Evolutionary conservation across 2,113 vertebrate genomes (phyloP).

Genomic region (Colinus virginianus): DNA sequence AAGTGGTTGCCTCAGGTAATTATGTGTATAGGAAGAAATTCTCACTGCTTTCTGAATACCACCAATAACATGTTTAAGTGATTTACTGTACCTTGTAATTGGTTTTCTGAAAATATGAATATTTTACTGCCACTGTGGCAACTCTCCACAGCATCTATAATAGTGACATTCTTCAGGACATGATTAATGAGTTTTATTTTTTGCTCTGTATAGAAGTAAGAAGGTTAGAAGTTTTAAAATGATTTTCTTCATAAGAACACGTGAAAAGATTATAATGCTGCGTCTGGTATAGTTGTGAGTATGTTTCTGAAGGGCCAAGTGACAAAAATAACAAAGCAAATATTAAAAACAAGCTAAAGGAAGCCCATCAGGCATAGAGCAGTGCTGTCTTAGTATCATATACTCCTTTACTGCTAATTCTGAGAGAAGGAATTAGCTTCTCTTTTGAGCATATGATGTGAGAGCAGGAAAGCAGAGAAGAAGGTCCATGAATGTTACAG

Average conservation of each 20-base stretch:
- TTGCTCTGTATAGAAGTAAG: conserved; percentile 52
- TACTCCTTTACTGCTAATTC: background rate
- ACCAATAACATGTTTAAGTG: conserved; percentile 57
- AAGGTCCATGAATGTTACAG: background rate
- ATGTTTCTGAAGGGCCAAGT: background rate
- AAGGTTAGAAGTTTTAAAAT: conserved; percentile 56
- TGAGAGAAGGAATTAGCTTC: background rate
- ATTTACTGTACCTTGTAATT: conserved; percentile 74
- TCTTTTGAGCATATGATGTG: background rate
- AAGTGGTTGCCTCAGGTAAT: conserved; percentile 62
- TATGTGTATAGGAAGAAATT: conserved; percentile 55
- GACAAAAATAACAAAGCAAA: background rate
- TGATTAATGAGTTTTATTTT: conserved; percentile 75
- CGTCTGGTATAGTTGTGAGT: conserved; percentile 13
- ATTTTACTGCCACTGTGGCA: conserved; percentile 77
- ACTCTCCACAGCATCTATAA: conserved; percentile 78
- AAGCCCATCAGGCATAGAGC: background rate
- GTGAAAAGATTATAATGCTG: conserved; percentile 2
- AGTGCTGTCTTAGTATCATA: background rate
- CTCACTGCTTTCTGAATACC: conserved; percentile 55
- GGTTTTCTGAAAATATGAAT: conserved; percentile 72
- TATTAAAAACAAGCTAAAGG: background rate
- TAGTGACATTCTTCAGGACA: conserved; percentile 66
- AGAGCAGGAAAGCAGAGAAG: background rate
- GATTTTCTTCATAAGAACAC: conserved; percentile 19